A percentile compares a stretch with the other conserved stretches of the same genome.
Conservation (phyloP, 2,113 vertebrate genomes). For the Craseonycteris thonglongyai region DNA sequence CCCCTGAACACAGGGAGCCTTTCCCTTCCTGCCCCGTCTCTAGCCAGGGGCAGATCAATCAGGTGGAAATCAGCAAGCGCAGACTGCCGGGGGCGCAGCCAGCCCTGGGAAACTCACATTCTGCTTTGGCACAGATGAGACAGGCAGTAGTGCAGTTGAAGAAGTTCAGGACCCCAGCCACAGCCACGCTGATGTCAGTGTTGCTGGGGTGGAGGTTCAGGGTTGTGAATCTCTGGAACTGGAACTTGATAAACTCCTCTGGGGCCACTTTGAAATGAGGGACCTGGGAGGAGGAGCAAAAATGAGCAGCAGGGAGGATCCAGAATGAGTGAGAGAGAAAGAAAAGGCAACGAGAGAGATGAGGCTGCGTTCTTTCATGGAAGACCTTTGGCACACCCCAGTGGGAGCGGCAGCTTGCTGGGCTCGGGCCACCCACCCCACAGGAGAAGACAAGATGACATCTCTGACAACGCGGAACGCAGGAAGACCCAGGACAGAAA, state of each 20-base stretch:
- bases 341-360: not conserved
- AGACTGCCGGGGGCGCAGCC: accelerated
- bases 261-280: constrained; percentile 98
- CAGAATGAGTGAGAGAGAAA: not conserved
- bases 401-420: not conserved
- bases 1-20: not conserved
- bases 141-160: constrained; percentile 97
- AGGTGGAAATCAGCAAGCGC: not conserved
- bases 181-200: constrained; percentile 94
- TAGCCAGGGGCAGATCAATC: not conserved
- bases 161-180: constrained; percentile 94
- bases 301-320: not conserved
- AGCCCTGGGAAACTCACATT: constrained; percentile 86
- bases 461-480: not conserved
- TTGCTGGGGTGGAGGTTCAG: constrained; percentile 97
- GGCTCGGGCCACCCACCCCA: not conserved
- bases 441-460: not conserved
- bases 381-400: not conserved
- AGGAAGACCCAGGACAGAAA: not conserved
- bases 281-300: constrained; percentile 81
- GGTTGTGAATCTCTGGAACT: constrained; percentile 96
- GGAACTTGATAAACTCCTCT: constrained; percentile 95
- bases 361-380: not conserved
- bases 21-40: not conserved
- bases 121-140: constrained; percentile 97